Conservation (phyloP, 2,113 vertebrate species). For the Struthio camelus region DNA sequence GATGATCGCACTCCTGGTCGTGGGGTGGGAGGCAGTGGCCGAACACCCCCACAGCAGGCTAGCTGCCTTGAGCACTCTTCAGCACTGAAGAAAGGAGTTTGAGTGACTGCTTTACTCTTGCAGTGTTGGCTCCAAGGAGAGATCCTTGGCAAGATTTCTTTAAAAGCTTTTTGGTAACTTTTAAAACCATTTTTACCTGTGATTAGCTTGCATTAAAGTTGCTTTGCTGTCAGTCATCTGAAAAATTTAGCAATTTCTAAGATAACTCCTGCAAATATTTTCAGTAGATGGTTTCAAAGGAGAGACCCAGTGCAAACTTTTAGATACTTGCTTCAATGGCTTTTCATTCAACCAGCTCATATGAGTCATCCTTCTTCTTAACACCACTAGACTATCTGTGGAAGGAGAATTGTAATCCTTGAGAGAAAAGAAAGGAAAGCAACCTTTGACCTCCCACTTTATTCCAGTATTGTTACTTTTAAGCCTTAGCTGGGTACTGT, state of each 20-base stretch:
- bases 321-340: background rate
- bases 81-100: too few relatives aligned
- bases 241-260: background rate
- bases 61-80: too few relatives aligned
- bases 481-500: background rate
- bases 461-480: background rate
- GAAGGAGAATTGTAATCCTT: background rate
- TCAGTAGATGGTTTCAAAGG: background rate
- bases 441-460: background rate
- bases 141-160: too few relatives aligned
- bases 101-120: too few relatives aligned
- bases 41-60: too few relatives aligned
- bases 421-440: background rate
- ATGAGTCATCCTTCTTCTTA: background rate
- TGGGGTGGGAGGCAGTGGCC: too few relatives aligned
- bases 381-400: background rate
- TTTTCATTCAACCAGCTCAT: background rate
- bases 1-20: too few relatives aligned
- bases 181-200: background rate
- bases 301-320: background rate
- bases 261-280: background rate
- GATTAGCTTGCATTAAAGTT: background rate
- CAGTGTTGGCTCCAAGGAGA: too few relatives aligned
- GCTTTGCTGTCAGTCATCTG: background rate
- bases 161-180: background rate